Evolutionary conservation across 1,140 invertebrate genomes (phyloP).

Genomic region (Holcopasites calliopsidis): DNA sequence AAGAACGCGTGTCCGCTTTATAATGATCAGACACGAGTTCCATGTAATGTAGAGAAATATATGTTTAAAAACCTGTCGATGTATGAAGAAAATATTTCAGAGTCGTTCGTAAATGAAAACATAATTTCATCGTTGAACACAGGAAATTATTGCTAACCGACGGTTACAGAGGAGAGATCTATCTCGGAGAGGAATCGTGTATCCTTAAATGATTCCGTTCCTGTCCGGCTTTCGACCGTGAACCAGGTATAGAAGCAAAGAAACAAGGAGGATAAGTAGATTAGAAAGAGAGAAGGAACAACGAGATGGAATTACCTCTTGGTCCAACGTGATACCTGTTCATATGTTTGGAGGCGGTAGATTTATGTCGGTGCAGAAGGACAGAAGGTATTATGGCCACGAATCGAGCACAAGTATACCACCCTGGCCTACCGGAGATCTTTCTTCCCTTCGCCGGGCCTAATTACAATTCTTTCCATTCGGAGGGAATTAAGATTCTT

Average conservation of each 20-base stretch:
- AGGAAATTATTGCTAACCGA: conserved; percentile 29
- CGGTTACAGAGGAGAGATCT: not conserved
- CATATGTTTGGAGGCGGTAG: conserved; percentile 64
- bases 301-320: conserved; percentile 60
- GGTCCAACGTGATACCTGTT: conserved; percentile 56
- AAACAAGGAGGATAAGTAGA: conserved; percentile 19
- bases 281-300: conserved; percentile 45
- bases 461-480: not conserved
- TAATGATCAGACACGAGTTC: no score
- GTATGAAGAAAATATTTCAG: not conserved
- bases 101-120: not conserved
- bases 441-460: conserved; percentile 2
- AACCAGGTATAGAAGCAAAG: conserved; percentile 63
- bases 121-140: not conserved
- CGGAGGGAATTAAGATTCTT: conserved; percentile 10
- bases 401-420: conserved; percentile 15
- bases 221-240: conserved; percentile 46
- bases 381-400: conserved; percentile 54
- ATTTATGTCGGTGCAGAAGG: conserved; percentile 70
- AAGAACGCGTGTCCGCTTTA: no score
- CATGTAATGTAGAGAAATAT: no score
- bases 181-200: conserved; percentile 40
- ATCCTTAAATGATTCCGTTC: conserved; percentile 61
- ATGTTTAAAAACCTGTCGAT: not conserved
- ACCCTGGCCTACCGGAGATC: not conserved